phyloP scores from a whole-genome alignment of 2,113 vertebrate species.

The Erythrolamprus reginae region DNA sequence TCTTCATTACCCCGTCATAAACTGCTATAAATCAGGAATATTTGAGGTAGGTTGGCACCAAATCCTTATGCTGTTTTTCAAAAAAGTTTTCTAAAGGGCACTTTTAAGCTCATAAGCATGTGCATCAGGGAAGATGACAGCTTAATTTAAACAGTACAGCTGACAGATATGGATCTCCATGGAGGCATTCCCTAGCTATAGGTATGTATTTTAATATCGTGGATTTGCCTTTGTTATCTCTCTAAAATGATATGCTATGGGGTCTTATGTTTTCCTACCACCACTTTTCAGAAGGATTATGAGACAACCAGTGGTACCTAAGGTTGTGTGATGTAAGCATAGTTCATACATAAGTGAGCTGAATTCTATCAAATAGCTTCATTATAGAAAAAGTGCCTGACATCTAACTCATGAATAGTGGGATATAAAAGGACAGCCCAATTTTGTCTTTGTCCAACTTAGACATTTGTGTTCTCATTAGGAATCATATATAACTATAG shows the following conservation, averaged over 20 bases:
- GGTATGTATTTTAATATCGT: not conserved
- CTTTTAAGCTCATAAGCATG: not conserved
- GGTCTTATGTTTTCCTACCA: not conserved
- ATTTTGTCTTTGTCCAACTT: not conserved
- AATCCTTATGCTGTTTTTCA: not conserved
- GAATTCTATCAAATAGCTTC: slow-evolving; percentile 11
- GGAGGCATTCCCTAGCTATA: not conserved
- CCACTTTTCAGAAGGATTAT: not conserved
- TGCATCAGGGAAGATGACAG: slow-evolving; percentile 21
- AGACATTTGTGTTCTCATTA: not conserved
- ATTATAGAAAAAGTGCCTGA: not conserved
- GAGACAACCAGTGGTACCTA: slow-evolving; percentile 14
- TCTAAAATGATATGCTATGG: not conserved
- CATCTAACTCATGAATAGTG: not conserved
- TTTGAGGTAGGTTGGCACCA: not conserved
- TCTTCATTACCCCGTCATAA: not conserved
- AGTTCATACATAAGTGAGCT: too few species aligned
- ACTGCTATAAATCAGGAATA: slow-evolving; percentile 2
- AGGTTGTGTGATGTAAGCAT: not conserved
- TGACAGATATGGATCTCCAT: not conserved
- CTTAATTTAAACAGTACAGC: slow-evolving; percentile 42
- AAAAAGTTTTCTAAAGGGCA: slow-evolving; percentile 9
- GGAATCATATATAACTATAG: not conserved
- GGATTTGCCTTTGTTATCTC: not conserved
- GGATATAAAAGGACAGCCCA: not conserved